Evolutionary conservation across 2,888 invertebrate species (phyloP), one percentile per base, ranked within the genome.

Genomic region (Unio delphinus): DNA sequence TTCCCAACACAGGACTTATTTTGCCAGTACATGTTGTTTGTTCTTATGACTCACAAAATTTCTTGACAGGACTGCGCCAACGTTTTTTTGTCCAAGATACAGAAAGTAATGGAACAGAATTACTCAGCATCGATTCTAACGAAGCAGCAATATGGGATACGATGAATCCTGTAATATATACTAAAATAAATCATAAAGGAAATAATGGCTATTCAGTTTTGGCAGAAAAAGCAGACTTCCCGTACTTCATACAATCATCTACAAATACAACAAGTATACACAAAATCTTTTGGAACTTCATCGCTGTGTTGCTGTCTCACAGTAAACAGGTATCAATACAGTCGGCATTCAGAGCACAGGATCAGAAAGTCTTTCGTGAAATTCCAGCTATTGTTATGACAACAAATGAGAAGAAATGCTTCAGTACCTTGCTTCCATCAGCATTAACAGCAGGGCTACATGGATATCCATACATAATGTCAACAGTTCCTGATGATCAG

Each of bases 401-500:
- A 0, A 97, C 97, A 96, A 93, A 94, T 70, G 69, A 70, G 8
- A 90, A 92, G 74, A 94, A 94, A 87, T 95, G 95, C 0, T 90
- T 95, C 0, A 90, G 93, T 73, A 93, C 93, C 6, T 94, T 97
- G 0, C 94, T 97, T 80, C 95, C 96, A 0, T 95, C 95, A 0
- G 94, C 96, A 71, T 90, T 85, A 30, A 76, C 80, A 2, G 70
- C 81, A 23, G 79, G 85, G 45, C 93, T 96, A 45, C 95, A 96
- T 81, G 98, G 98, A 0, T 97, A 95, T 89, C 92, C 94, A 0
- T 96, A 97, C 82, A 92, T 97, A 57, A 93, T 97, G 92, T 96
- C 97, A 0, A 96, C 96, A 0, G 94, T 96, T 0, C 70, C 75
- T 18, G 65, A 68, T 26, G 69, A 74, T 26, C 64, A 74, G 57